A percentile compares a stretch with the other conserved stretches of the same genome.
These are phyloP conservation scores for Gymnopithys bicolor DNA, from an alignment of 2,797 vertebrate genomes.

Conservation along the genomic window DNA sequence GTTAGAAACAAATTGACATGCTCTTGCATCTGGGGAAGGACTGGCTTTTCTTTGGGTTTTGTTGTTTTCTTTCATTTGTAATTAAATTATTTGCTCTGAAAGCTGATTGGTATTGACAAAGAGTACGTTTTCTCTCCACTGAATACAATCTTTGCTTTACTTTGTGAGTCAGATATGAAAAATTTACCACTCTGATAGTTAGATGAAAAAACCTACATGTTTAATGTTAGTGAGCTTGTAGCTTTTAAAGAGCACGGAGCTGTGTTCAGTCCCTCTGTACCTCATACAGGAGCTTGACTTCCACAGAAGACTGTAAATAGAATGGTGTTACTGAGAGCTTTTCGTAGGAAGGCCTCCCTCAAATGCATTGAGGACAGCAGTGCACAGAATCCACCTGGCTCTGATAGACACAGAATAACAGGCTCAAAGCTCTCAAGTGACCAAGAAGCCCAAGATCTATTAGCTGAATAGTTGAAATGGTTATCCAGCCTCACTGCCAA, in stretches of 20 bases:
- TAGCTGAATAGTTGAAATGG: neutral
- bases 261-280: neutral
- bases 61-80: conserved; percentile 29
- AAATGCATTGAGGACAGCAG: neutral
- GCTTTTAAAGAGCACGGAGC: neutral
- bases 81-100: conserved; percentile 25
- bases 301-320: neutral
- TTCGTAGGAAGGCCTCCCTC: neutral
- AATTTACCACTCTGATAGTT: neutral
- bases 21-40: conserved; percentile 6
- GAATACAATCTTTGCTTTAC: neutral
- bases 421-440: neutral
- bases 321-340: neutral
- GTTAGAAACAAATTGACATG: conserved; percentile 49
- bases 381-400: neutral
- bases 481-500: conserved; percentile 22
- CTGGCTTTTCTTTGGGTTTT: conserved; percentile 2
- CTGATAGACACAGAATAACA: neutral
- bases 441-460: neutral
- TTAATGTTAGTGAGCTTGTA: neutral
- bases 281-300: neutral
- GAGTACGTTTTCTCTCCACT: neutral
- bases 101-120: conserved; percentile 22
- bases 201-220: neutral
- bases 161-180: neutral